phyloP scores from a whole-genome alignment of 2,797 vertebrate genomes.

The Rostrhamus sociabilis region DNA sequence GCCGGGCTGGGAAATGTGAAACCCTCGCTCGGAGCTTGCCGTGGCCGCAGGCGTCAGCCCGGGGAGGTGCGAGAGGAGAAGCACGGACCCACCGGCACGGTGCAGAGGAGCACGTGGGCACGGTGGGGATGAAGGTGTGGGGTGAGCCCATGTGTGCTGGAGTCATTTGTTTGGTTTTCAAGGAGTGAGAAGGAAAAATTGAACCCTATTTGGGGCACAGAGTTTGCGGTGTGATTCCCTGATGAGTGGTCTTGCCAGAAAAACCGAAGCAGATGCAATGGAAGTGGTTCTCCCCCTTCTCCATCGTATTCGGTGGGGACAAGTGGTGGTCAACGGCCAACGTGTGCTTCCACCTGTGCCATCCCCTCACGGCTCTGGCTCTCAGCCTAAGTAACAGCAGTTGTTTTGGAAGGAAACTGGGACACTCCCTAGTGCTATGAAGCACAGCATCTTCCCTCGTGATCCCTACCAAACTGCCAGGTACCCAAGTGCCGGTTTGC shows the following conservation, averaged over 20 bases:
- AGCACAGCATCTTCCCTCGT: not conserved
- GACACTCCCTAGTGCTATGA: not conserved
- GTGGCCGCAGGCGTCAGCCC: fast-evolving
- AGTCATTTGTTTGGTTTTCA: not conserved
- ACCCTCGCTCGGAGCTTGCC: not conserved
- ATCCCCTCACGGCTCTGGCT: not conserved
- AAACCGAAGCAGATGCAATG: not conserved
- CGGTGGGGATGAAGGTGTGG: fast-evolving
- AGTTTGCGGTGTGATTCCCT: not conserved
- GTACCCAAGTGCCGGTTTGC: not conserved
- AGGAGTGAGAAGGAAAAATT: not conserved
- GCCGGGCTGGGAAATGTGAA: conserved; percentile 7
- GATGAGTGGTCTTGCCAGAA: not conserved
- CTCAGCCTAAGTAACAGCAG: not conserved
- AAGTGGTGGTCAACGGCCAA: not conserved
- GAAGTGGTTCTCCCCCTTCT: not conserved
- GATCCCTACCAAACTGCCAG: not conserved
- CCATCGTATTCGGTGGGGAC: fast-evolving
- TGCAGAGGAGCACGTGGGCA: not conserved
- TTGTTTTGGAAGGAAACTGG: not conserved
- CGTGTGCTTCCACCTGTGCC: not conserved
- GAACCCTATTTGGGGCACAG: not conserved
- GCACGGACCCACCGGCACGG: fast-evolving
- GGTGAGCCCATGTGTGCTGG: not conserved
- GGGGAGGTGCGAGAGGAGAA: fast-evolving